Base-by-base conservation (phyloP, 2,113 vertebrate species). In the Cnemophilus loriae region DNA sequence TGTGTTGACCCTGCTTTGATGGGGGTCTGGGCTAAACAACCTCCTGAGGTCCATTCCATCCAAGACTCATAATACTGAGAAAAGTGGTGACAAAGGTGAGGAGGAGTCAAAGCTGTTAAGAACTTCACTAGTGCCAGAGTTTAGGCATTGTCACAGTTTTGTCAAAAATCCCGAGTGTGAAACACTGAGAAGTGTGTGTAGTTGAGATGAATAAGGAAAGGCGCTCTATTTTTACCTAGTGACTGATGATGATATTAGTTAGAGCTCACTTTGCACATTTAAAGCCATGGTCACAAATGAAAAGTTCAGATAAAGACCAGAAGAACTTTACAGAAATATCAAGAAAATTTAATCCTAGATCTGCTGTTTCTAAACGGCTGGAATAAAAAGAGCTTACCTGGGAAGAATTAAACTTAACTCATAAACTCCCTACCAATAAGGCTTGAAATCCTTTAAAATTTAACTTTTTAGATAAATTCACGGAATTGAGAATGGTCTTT, bases 401-500 rank as follows among this genome's bases (percentile, higher is more conserved):
- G 10, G 10, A 88, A 57, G 26, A 80, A 32, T 37, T 85, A 47
- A 65, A 93, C 2, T 19, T 50, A 78, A 35, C 3, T 57, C 3
- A 14, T 49, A 32, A 42, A 5, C 6, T 86, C 17, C 24, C 15
- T 35, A n/a, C 3, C 3, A 57, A 26, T 19, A 55, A 75, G 9
- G 17, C 10, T 55, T 71, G 33, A 70, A 87, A 76, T 41, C 1
- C 2, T 0, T 37, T 69, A 24, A 81, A 44, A 5, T 74, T 67
- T 46, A 50, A 11, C 1, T 37, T 56, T 71, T 39, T 8, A 63
- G 7, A 33, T n/a, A 63, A 35, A 37, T 59, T 68, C 6, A 32
- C 11, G 32, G 41, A 11, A 30, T 35, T 46, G 9, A 70, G 5
- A 80, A 21, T 1, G 0, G 7, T 16, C 2, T 49, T 57, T 11